Evolutionary conservation across 1,140 invertebrate genomes (phyloP), one percentile per base, ranked within the genome.

Genomic region (Lanistes nyassanus): DNA sequence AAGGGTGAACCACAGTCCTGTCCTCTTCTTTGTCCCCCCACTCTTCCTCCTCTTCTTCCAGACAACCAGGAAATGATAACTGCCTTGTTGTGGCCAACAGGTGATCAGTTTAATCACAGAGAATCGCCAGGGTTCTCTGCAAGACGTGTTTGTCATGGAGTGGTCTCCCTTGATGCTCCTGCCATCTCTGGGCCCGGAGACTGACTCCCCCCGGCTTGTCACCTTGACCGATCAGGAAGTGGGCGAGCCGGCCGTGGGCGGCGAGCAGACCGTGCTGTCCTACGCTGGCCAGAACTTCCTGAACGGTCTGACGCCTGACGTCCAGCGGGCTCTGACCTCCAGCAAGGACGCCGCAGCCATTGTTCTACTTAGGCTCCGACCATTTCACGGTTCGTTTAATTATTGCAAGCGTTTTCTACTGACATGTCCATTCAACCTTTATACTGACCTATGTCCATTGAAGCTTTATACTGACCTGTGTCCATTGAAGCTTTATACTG

Each of bases 81-180:
- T 6, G 37, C 62, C 31, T 36, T 16, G 58, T 26, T 11, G 19
- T 36, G 31, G 19, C 39, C 5, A 26, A 7, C 66, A 68, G 66
- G 42, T 68, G 21, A 68, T 68, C 66, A 68, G 47, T 47, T 47
- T 68, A 39, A 68, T 68, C 66, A 47, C 31, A 29, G 66, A 68
- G 42, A 29, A 36, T 4, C 66, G 51, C 9, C 39, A 42, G n/a
- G 51, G 39, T 47, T 31, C 66, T 19, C 39, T 68, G 6, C 66
- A 36, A 6, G 26, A 68, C 66, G 47, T 68, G 66, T 68, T 68
- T 39, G 51, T 47, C 66, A 68, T 16, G 19, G 66, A 68, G 39
- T 68, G 66, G 66, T 13, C 39, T 23, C 42, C 23, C 37, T 2
- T 68, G 39, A 13, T 19, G n/a, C 0, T 47, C 21, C 39, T 68